Percentiles rank a stretch among this genome's conserved stretches.
These are phyloP conservation scores for Gymnorhina tibicen DNA, from an alignment of 2,113 vertebrate genomes.

Conservation along the genomic window DNA sequence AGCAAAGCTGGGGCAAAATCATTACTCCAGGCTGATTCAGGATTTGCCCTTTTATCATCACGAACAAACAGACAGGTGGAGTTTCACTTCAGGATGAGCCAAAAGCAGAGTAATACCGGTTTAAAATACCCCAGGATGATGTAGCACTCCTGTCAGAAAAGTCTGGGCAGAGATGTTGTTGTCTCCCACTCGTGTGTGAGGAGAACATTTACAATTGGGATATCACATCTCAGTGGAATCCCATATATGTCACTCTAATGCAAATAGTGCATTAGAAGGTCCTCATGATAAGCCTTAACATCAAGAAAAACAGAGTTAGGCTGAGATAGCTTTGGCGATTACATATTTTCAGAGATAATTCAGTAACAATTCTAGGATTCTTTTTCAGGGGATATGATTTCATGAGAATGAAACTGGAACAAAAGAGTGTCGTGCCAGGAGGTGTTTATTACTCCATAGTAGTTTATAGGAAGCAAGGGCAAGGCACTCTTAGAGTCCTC, in stretches of 20 bases:
- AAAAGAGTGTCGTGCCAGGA: background rate
- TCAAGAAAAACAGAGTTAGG: background rate
- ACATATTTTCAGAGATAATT: background rate
- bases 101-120: background rate
- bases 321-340: background rate
- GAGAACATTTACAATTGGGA: background rate
- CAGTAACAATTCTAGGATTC: background rate
- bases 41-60: background rate
- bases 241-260: background rate
- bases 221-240: background rate
- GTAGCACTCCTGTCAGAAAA: background rate
- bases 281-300: background rate
- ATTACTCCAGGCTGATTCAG: background rate
- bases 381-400: background rate
- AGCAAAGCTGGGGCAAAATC: background rate
- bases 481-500: background rate
- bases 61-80: background rate
- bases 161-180: background rate
- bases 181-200: background rate
- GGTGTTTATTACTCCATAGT: background rate
- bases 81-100: background rate
- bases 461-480: background rate
- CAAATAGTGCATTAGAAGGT: background rate
- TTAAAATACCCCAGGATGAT: background rate
- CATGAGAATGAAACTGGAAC: background rate